A percentile compares a stretch with the other conserved stretches of the same genome.
Conservation (phyloP, 1,140 invertebrate species). For the Drosophila ficusphila region DNA sequence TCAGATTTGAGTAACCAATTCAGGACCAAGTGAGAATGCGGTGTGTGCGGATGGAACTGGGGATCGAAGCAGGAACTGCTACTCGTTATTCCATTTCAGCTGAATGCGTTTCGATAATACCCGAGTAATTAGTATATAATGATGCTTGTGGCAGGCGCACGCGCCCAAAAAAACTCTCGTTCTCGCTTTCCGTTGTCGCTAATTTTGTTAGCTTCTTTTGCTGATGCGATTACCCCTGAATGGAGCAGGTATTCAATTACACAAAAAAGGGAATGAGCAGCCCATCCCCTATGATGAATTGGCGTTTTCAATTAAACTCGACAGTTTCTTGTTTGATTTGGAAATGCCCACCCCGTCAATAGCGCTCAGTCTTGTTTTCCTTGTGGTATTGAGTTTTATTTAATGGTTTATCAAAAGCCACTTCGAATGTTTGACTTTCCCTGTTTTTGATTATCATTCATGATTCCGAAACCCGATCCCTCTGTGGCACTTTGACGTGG, state of each 20-base stretch:
- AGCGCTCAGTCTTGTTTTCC: slow-evolving; percentile 3
- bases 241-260: slow-evolving; percentile 74
- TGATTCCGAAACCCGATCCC: slow-evolving; percentile 46
- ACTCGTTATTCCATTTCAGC: slow-evolving; percentile 71
- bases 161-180: slow-evolving; percentile 6
- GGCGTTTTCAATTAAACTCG: slow-evolving; percentile 75
- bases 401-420: slow-evolving; percentile 83
- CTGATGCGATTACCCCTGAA: slow-evolving; percentile 68
- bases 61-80: slow-evolving; percentile 8
- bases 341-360: slow-evolving; percentile 17
- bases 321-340: slow-evolving; percentile 57
- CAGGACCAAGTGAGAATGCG: slow-evolving; percentile 64
- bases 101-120: slow-evolving; percentile 82
- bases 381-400: slow-evolving; percentile 68
- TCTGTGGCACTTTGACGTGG: slow-evolving; percentile 11
- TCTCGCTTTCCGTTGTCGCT: slow-evolving; percentile 18
- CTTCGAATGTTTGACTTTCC: slow-evolving; percentile 73
- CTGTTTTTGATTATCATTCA: slow-evolving; percentile 67
- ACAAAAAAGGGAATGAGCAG: neutral
- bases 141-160: slow-evolving; percentile 64
- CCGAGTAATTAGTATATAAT: slow-evolving; percentile 82
- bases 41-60: slow-evolving; percentile 12
- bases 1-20: slow-evolving; percentile 69
- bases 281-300: slow-evolving; percentile 62
- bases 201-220: slow-evolving; percentile 40